phyloP scores from a whole-genome alignment of 2,888 invertebrate genomes.

The Dysmachus trigonus region DNA sequence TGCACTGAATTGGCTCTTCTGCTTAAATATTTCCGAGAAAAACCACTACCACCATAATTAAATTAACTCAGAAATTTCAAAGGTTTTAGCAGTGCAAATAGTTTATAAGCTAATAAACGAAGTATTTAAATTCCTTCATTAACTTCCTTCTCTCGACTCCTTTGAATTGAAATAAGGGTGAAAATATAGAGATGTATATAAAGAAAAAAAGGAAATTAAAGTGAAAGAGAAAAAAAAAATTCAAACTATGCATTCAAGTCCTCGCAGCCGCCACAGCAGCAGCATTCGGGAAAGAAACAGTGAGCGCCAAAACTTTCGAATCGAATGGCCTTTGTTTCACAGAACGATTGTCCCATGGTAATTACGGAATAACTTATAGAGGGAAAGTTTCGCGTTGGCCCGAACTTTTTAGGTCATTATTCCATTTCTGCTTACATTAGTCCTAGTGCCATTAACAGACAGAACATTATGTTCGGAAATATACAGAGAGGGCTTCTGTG shows the following conservation, averaged over 20 bases:
- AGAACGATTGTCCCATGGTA: constrained; percentile 2
- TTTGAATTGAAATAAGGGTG: not conserved
- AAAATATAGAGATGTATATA: not conserved
- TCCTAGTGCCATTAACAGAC: constrained; percentile 14
- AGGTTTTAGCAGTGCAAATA: not conserved
- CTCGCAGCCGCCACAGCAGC: not conserved
- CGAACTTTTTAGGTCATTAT: constrained; percentile 7
- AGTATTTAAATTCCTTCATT: constrained; percentile 16
- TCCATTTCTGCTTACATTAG: constrained; percentile 20
- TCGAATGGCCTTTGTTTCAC: constrained; percentile 11
- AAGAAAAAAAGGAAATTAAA: not conserved
- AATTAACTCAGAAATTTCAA: not conserved
- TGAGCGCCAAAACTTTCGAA: not conserved
- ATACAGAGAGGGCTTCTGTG: not conserved
- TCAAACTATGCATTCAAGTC: not conserved
- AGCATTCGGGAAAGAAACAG: not conserved
- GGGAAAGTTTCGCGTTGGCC: not conserved
- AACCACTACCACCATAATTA: not conserved
- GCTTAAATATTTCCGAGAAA: not conserved
- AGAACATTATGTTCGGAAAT: not conserved
- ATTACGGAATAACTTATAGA: constrained; percentile 24
- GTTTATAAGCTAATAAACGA: constrained; percentile 7
- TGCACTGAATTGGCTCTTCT: not conserved
- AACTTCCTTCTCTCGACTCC: not conserved
- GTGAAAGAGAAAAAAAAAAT: not conserved